Evolutionary conservation across 2,113 vertebrate species (phyloP).

Genomic region (Chrysochloris asiatica): DNA sequence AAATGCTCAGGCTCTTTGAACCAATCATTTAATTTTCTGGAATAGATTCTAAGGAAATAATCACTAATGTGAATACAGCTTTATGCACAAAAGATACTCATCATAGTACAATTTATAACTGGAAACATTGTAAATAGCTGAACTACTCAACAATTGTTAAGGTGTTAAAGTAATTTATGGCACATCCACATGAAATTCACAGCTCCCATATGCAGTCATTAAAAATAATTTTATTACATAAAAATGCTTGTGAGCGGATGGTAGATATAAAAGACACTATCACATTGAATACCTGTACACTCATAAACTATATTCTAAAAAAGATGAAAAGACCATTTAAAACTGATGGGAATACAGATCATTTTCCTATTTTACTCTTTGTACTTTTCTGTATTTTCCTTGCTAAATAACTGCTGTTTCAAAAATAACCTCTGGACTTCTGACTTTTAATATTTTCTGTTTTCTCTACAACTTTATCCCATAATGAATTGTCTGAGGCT

Average conservation of each 20-base stretch:
- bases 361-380: slow-evolving; percentile 44
- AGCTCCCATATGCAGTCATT: slow-evolving; percentile 19
- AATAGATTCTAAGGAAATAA: slow-evolving; percentile 32
- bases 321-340: slow-evolving; percentile 5
- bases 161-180: slow-evolving; percentile 29
- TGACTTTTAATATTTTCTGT: background rate
- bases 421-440: slow-evolving; percentile 42
- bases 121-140: slow-evolving; percentile 24
- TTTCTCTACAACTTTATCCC: background rate
- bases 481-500: background rate
- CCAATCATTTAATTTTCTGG: slow-evolving; percentile 27
- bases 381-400: slow-evolving; percentile 15
- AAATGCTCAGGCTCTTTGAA: slow-evolving; percentile 22
- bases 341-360: background rate
- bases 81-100: slow-evolving; percentile 35
- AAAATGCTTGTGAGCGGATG: slow-evolving; percentile 33
- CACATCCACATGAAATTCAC: slow-evolving; percentile 46
- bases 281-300: background rate
- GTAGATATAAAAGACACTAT: slow-evolving; percentile 35
- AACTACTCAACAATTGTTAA: slow-evolving; percentile 23
- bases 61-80: slow-evolving; percentile 13
- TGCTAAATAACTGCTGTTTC: background rate
- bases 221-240: slow-evolving; percentile 64
- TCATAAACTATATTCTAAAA: slow-evolving; percentile 32
- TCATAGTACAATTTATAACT: slow-evolving; percentile 12